A percentile compares a stretch with the other conserved stretches of the same genome.
Evolutionary conservation across 2,888 invertebrate species (phyloP).

Genomic region (Halictus ligatus): DNA sequence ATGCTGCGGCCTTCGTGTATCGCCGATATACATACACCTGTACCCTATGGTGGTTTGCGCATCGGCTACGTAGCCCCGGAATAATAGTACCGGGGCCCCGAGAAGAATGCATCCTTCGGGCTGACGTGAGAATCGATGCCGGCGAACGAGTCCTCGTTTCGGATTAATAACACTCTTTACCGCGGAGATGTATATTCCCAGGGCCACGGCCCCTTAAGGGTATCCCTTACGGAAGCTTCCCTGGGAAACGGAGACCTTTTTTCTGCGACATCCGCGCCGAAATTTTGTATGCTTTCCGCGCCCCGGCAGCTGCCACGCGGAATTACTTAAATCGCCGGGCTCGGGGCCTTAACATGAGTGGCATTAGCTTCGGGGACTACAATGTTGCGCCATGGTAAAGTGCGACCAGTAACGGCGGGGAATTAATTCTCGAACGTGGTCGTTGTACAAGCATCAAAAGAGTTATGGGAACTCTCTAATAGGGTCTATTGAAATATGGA

Average conservation of each 20-base stretch:
- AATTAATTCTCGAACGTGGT: not conserved
- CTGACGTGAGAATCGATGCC: constrained; percentile 62
- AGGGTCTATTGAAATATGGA: not conserved
- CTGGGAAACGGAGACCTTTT: constrained; percentile 3
- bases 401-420: not conserved
- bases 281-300: not conserved
- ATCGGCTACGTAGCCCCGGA: constrained; percentile 32
- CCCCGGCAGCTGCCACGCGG: not conserved
- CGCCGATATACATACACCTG: constrained; percentile 22
- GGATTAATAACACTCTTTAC: constrained; percentile 43
- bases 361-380: not conserved
- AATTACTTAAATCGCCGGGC: not conserved
- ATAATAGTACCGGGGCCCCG: constrained; percentile 54
- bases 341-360: not conserved
- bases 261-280: not conserved
- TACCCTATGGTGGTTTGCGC: constrained; percentile 4
- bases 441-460: not conserved
- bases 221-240: constrained; percentile 19
- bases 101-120: constrained; percentile 61
- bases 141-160: constrained; percentile 30
- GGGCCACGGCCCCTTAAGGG: not conserved
- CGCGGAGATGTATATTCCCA: constrained; percentile 18
- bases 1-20: constrained; percentile 19
- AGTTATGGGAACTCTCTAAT: not conserved
- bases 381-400: not conserved